phyloP scores from a whole-genome alignment of 2,797 vertebrate genomes.

The Cyprinella venusta region DNA sequence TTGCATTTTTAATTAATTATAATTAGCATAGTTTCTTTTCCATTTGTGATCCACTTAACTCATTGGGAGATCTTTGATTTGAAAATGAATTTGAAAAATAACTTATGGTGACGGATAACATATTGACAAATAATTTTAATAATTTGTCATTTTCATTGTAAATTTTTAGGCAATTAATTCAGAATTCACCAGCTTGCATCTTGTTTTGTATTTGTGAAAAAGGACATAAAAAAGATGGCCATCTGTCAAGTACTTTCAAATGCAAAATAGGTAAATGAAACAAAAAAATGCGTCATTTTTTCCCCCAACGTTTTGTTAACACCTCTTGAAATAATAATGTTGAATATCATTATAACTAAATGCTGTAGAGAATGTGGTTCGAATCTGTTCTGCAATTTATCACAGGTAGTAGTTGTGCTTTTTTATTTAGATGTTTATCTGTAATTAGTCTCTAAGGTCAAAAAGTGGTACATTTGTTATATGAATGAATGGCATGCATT shows the following conservation, averaged over 20 bases:
- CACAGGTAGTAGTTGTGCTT: background rate
- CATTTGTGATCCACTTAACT: no score
- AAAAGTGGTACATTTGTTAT: conserved; percentile 14
- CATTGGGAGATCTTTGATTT: no score
- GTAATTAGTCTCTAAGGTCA: conserved; percentile 11
- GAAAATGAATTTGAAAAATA: background rate
- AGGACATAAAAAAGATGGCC: background rate
- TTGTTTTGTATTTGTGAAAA: conserved; percentile 3
- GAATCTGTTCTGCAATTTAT: background rate
- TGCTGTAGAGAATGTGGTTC: background rate
- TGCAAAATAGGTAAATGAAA: background rate
- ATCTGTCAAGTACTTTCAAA: background rate
- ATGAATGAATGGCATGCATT: background rate
- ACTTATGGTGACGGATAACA: background rate
- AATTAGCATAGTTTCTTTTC: no score
- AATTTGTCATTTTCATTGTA: background rate
- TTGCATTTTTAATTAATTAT: background rate
- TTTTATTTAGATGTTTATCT: conserved; percentile 29
- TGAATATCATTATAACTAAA: background rate
- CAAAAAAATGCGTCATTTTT: background rate
- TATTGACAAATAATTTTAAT: background rate
- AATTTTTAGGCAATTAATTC: background rate
- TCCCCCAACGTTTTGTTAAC: background rate
- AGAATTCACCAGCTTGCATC: background rate
- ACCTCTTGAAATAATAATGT: background rate